Evolutionary conservation across 1,140 invertebrate genomes (phyloP), one percentile per base, ranked within the genome.

Genomic region (Octopus sinensis): DNA sequence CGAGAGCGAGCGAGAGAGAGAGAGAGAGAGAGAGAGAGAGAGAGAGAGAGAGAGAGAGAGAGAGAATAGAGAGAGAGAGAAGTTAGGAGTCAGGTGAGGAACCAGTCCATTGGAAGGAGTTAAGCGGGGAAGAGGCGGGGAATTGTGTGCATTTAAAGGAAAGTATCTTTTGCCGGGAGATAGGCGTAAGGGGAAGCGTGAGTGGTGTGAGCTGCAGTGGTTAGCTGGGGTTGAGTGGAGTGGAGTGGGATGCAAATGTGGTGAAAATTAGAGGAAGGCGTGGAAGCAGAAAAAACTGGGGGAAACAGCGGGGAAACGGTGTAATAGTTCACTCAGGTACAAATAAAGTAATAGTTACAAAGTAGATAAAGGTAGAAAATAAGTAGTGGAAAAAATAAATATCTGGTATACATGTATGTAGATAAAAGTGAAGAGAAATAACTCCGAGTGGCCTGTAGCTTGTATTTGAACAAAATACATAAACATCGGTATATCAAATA

Each of bases 61-160:
- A 77, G 68, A 79, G 62, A 79, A 75, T 23, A 53, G 54, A 78
- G 76, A 78, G 79, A 79, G 56, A 71, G 56, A 52, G 80, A 80
- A 62, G 73, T 56, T 78, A 30, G 9, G 79, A 53, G 54, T 17
- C 56, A 81, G 68, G 23, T 12, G 51, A 53, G 79, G 73, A 81
- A 73, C 54, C n/a, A 76, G 80, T 62, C 56, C 7, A 71, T n/a
- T 76, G 51, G 77, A 54, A 80, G 78, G 76, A 51, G 73, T 53
- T 76, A 83, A 81, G 52, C 4, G 51, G 53, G 13, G 30, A 73
- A 79, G 71, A 73, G 75, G 80, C 54, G 56, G 56, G 52, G 54
- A 54, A 80, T 75, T 82, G 80, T 79, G 82, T 76, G 82, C 79
- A 82, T 53, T 79, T 54, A 84, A 56, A 82, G 78, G 80, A 83